phyloP scores from a whole-genome alignment of 2,797 vertebrate species.

The Sebastes goodei region DNA sequence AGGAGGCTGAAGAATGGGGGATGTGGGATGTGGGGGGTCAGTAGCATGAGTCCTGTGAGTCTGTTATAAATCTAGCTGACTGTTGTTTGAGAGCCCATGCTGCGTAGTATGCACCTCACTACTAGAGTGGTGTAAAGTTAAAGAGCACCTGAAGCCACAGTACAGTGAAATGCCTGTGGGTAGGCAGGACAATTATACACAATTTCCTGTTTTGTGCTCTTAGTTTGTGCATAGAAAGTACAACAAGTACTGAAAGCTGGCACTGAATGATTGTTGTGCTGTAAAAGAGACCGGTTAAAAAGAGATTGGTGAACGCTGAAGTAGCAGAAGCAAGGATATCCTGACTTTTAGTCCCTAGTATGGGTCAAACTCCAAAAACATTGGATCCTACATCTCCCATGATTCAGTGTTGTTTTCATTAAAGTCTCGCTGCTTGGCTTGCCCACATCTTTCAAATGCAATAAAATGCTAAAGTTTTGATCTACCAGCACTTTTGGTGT shows the following conservation, averaged over 20 bases:
- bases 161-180: neutral
- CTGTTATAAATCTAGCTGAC: constrained; percentile 36
- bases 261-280: neutral
- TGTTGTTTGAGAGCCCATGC: constrained; percentile 7
- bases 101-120: neutral
- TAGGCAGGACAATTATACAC: neutral
- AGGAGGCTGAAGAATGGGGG: neutral
- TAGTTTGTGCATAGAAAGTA: neutral
- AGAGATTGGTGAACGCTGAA: neutral
- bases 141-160: constrained; percentile 8
- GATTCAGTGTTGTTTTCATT: neutral
- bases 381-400: neutral
- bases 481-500: too few relatives aligned
- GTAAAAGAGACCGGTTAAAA: neutral
- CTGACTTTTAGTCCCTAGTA: neutral
- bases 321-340: neutral
- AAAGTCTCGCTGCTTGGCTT: neutral
- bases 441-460: neutral
- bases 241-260: neutral
- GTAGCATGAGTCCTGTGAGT: constrained; percentile 16
- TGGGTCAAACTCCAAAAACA: neutral
- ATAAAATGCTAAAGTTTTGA: neutral
- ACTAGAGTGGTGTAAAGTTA: neutral
- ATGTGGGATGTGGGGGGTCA: neutral
- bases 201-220: neutral